These are phyloP conservation scores for Rhinoptilus africanus DNA, from an alignment of 2,113 vertebrate genomes.

Conservation along the genomic window DNA sequence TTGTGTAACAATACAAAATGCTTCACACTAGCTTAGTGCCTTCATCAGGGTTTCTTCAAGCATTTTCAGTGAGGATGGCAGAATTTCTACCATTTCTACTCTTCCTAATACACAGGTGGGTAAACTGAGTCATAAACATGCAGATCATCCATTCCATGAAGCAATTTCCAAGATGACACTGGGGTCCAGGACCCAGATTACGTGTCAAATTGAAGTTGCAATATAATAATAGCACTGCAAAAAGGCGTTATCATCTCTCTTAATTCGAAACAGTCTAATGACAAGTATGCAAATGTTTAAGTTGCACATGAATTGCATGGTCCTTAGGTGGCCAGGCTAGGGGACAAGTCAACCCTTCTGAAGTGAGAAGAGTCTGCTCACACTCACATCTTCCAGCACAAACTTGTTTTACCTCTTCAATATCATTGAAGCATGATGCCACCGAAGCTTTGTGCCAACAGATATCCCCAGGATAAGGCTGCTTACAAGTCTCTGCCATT, in stretches of 20 bases:
- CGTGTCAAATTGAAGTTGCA: background rate
- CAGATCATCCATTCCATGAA: background rate
- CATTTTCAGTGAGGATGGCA: background rate
- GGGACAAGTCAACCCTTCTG: background rate
- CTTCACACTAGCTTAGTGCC: background rate
- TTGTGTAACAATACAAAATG: background rate
- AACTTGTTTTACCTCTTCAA: conserved; percentile 1
- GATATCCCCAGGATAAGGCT: background rate
- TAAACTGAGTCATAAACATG: background rate
- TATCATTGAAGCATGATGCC: background rate
- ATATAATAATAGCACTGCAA: background rate
- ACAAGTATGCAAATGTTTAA: background rate
- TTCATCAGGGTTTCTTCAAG: background rate
- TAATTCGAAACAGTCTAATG: background rate
- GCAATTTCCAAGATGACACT: background rate
- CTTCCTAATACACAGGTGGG: background rate
- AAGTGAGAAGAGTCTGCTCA: background rate
- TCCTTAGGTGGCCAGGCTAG: background rate
- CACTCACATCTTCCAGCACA: background rate
- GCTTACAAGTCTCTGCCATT: conserved; percentile 1
- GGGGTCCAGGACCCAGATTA: background rate
- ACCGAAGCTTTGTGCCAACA: background rate
- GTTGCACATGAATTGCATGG: background rate
- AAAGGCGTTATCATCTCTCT: background rate
- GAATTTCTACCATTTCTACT: background rate